Evolutionary conservation across 2,113 vertebrate genomes (phyloP).

Genomic region (Apodemus sylvaticus): DNA sequence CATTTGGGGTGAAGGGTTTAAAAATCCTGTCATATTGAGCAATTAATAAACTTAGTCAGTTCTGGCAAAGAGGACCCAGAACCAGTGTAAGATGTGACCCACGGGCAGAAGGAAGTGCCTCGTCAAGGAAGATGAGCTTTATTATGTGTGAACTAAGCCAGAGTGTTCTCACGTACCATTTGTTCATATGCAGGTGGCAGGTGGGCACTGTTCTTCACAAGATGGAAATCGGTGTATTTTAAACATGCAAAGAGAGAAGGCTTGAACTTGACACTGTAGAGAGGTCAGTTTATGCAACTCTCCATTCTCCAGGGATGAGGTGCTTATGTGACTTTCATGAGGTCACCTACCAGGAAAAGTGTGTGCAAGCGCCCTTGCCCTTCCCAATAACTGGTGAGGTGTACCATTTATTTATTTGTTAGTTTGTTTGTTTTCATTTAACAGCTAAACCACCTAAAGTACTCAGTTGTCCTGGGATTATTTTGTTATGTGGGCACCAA

Average conservation of each 20-base stretch:
- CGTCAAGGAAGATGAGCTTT: constrained; percentile 10
- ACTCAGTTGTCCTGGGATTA: neutral
- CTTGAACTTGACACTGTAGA: neutral
- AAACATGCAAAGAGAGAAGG: neutral
- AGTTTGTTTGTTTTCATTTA: neutral
- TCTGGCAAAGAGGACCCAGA: neutral
- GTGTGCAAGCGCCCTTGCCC: neutral
- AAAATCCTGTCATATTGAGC: neutral
- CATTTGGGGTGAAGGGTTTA: constrained; percentile 21
- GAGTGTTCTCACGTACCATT: constrained; percentile 1
- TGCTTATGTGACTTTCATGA: neutral
- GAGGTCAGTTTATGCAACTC: neutral
- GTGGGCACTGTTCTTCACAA: neutral
- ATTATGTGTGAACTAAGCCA: constrained; percentile 15
- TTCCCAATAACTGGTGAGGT: neutral
- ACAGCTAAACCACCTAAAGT: neutral
- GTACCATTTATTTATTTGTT: neutral
- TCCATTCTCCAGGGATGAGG: neutral
- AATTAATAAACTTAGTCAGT: constrained; percentile 10
- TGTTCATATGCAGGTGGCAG: neutral
- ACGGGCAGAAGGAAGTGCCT: neutral
- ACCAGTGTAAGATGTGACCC: neutral
- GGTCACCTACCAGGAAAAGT: neutral
- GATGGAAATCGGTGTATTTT: neutral
- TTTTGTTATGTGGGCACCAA: neutral